Percentiles rank a stretch among this genome's conserved stretches.
Evolutionary conservation across 1,140 invertebrate genomes (phyloP).

Genomic region (Argopecten irradians): DNA sequence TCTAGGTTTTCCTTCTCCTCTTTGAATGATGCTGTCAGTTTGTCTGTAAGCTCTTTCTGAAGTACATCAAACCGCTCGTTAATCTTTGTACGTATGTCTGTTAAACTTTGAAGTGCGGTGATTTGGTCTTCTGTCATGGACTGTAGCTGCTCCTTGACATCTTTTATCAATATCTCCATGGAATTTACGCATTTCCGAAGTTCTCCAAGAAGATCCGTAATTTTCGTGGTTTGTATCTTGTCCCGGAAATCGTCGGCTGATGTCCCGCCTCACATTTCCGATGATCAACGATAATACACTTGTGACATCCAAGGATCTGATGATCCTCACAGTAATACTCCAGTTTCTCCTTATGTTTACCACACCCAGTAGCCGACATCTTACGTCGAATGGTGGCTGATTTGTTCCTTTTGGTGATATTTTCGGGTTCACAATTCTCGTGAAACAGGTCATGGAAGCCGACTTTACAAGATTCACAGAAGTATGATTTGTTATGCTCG

Average conservation of each 20-base stretch:
- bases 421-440: background rate
- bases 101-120: background rate
- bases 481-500: background rate
- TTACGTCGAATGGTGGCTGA: background rate
- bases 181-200: background rate
- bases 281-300: slow-evolving; percentile 55
- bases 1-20: background rate
- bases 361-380: background rate
- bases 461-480: background rate
- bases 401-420: background rate
- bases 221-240: background rate
- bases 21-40: background rate
- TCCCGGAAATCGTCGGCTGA: slow-evolving; percentile 40
- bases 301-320: slow-evolving; percentile 50
- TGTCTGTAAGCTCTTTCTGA: background rate
- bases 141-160: background rate
- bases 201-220: background rate
- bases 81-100: background rate
- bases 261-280: slow-evolving; percentile 49
- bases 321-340: slow-evolving; percentile 59
- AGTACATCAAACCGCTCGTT: background rate
- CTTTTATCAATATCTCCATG: background rate
- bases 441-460: background rate
- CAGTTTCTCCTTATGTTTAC: slow-evolving; percentile 23
- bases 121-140: background rate